These are phyloP conservation scores for Reticulitermes lucifugus DNA, from an alignment of 2,888 invertebrate genomes.

Conservation along the genomic window DNA sequence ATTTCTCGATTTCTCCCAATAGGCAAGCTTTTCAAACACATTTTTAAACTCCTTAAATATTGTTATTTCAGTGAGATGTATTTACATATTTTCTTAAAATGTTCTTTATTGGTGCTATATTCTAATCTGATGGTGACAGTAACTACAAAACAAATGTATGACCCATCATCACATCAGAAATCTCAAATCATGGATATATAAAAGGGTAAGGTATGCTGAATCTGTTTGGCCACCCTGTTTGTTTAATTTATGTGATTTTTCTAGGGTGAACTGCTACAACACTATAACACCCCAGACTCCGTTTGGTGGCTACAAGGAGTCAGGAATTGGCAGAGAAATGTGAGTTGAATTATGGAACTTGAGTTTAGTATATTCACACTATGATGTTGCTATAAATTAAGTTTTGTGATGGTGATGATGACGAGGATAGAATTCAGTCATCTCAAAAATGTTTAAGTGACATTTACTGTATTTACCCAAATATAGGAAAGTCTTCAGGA, in stretches of 20 bases:
- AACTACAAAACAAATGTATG: not conserved
- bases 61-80: no score
- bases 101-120: not conserved
- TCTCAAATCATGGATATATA: not conserved
- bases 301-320: conserved; percentile 97
- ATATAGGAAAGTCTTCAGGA: no score
- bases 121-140: not conserved
- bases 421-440: not conserved
- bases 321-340: conserved; percentile 92
- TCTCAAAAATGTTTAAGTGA: no score
- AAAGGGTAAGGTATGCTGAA: not conserved
- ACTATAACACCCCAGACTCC: conserved; percentile 84
- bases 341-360: conserved; percentile 56
- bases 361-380: no score
- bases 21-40: no score
- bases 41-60: no score
- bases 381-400: not conserved
- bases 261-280: conserved; percentile 94
- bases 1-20: no score
- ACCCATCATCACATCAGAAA: not conserved
- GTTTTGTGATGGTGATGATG: not conserved
- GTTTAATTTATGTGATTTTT: conserved; percentile 50
- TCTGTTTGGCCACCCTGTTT: not conserved
- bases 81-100: not conserved
- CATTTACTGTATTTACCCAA: no score